Evolutionary conservation across 2,113 vertebrate species (phyloP), one percentile per base, ranked within the genome.

Genomic region (Suncus etruscus): DNA sequence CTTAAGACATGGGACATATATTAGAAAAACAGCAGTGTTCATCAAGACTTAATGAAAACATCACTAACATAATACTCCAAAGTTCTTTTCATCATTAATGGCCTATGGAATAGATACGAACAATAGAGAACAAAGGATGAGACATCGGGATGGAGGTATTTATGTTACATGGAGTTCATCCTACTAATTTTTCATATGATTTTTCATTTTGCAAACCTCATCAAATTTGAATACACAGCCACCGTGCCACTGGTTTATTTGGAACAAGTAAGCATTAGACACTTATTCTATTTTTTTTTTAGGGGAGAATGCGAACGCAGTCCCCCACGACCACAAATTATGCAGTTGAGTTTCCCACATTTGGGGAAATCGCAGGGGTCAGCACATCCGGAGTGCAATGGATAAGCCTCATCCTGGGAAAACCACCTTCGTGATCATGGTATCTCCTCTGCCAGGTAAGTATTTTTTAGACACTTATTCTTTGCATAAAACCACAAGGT

Each of bases 401-500:
- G n/a, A n/a, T n/a, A n/a, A n/a, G n/a, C n/a, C n/a, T n/a, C n/a
- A n/a, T n/a, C n/a, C n/a, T n/a, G n/a, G n/a, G n/a, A n/a, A n/a
- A n/a, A n/a, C n/a, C n/a, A n/a, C n/a, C n/a, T n/a, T n/a, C n/a
- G n/a, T n/a, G n/a, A n/a, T n/a, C n/a, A n/a, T n/a, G n/a, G n/a
- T n/a, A n/a, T n/a, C n/a, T n/a, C n/a, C n/a, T n/a, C n/a, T n/a
- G n/a, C n/a, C n/a, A n/a, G n/a, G n/a, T n/a, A n/a, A n/a, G n/a
- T n/a, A n/a, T n/a, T 32, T 51, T 68, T 2, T 10, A 66, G 27
- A 18, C 8, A 29, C 8, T 79, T 58, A 63, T 32, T 89, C 12
- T 79, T 74, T 79, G 73, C 9, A 78, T 47, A 78, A 81, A 81
- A 65, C 81, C 92, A 11, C 65, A 82, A 82, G 10, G 11, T 69